Base-by-base conservation (phyloP, 1,140 invertebrate species). In the Leguminivora glycinivorella region DNA sequence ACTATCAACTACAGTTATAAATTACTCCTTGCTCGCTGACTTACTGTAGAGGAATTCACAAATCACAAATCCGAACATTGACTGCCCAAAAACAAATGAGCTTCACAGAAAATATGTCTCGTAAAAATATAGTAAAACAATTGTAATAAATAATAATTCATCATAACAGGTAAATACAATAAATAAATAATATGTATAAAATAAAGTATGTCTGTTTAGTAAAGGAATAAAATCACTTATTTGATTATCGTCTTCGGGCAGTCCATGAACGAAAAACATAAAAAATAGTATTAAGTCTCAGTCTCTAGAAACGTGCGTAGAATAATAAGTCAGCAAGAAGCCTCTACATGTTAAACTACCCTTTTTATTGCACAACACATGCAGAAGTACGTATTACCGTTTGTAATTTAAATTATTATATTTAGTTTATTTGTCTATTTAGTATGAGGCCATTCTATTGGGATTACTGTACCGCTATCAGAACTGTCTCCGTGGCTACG, bases 281-380 rank as follows among this genome's bases (percentile, higher is more conserved):
- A 68, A 43, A 52, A 22, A 52, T 52, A 52, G 17, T 52, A 24
- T 14, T 56, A 26, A 29, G 24, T 26, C 24, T 82, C 82, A 84
- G 78, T 85, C 81, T 84, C 71, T 76, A 78, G 75, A 56, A 68
- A 73, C 66, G 72, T 56, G 31, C 25, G 52, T 70, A 19, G 52
- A 70, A 24, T 72, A 58, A 83, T 81, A 84, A 88, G 81, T 82
- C 86, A 88, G 83, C 83, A 77, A 87, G 85, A 88, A 87, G 83
- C 56, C 70, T 58, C 73, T 47, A 78, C 70, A 72, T 77, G 79
- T 78, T 83, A 75, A 75, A 74, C 87, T 89, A 91, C 80, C 68
- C 84, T 70, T 79, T 87, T 89, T 91, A 90, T 89, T 90, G 83
- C 87, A 91, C 87, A 89, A 88, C 88, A 87, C 88, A 87, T 83